Percentiles rank a stretch among this genome's conserved stretches.
Conservation (phyloP, 2,888 invertebrate genomes). For the Melanargia galathea region DNA sequence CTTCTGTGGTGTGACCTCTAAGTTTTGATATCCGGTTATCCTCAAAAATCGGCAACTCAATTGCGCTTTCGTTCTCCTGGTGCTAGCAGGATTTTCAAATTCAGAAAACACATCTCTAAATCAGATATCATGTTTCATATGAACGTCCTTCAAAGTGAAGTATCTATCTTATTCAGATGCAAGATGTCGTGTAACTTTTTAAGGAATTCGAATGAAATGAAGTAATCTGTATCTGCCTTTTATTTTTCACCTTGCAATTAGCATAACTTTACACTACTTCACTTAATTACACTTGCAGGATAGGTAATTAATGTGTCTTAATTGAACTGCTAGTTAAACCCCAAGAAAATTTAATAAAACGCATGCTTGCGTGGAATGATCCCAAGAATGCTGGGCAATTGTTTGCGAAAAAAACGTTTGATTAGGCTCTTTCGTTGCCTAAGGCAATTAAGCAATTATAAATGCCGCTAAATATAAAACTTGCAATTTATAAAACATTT, state of each 20-base stretch:
- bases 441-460: conserved; percentile 5
- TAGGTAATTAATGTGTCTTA: not conserved
- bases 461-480: not conserved
- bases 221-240: not conserved
- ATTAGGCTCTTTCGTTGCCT: not conserved
- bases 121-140: no score
- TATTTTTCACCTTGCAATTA: not conserved
- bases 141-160: no score
- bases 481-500: not conserved
- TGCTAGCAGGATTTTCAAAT: no score
- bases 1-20: no score
- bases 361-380: not conserved
- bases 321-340: not conserved
- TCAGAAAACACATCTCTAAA: no score
- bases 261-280: conserved; percentile 10
- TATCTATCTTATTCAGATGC: no score
- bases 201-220: no score
- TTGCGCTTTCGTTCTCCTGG: no score
- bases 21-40: no score
- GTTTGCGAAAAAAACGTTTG: conserved; percentile 3
- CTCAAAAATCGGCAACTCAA: no score
- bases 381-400: conserved; percentile 6
- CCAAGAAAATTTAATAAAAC: not conserved
- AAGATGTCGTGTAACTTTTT: no score
- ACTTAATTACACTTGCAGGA: not conserved